Conservation (phyloP, 2,888 invertebrate genomes). For the Limnephilus auricula region DNA sequence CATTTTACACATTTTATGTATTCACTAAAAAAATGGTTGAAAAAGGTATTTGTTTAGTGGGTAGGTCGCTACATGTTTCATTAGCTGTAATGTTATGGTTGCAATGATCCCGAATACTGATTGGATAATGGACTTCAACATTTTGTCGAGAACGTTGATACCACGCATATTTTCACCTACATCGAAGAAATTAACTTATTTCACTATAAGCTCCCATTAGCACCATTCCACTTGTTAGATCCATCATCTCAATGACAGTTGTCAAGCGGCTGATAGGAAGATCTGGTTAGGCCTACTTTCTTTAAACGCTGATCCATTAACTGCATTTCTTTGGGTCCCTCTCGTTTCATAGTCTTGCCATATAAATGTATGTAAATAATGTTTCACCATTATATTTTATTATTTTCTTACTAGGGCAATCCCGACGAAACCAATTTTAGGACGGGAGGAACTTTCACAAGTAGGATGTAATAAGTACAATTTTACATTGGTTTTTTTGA, state of each 20-base stretch:
- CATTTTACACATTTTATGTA: too few species aligned
- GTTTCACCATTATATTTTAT: too few species aligned
- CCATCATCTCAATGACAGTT: background rate
- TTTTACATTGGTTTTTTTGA: too few species aligned
- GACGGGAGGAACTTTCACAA: too few species aligned
- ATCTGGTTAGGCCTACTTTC: background rate
- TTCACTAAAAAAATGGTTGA: too few species aligned
- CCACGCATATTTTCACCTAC: slow-evolving; percentile 3
- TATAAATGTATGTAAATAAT: background rate
- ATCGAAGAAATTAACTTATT: background rate
- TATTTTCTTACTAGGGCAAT: too few species aligned
- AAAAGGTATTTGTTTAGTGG: too few species aligned
- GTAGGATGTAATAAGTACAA: too few species aligned
- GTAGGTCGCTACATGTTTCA: background rate
- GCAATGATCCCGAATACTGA: background rate
- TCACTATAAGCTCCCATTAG: background rate
- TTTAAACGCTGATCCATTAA: background rate
- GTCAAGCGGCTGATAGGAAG: background rate
- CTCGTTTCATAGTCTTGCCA: background rate
- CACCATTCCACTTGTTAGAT: background rate
- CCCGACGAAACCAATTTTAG: too few species aligned
- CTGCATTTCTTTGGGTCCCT: background rate
- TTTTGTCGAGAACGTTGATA: background rate
- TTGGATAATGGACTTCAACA: slow-evolving; percentile 20
- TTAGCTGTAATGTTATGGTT: slow-evolving; percentile 11